Conservation (phyloP, 2,797 vertebrate genomes). For the Tapera naevia region DNA sequence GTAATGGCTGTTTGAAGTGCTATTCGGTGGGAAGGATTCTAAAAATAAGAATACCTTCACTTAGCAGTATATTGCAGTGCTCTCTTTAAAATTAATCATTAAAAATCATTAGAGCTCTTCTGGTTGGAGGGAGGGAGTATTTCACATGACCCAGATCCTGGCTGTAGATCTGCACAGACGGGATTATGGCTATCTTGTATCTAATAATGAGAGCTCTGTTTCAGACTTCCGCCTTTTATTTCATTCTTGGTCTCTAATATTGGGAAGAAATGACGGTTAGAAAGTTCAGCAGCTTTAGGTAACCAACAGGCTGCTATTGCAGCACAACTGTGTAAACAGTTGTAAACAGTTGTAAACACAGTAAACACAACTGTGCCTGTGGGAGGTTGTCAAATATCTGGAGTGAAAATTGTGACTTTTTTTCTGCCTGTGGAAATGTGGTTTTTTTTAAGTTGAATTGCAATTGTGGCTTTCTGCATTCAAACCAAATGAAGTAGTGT, state of each 20-base stretch:
- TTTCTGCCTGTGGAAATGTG: not conserved
- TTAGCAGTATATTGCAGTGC: not conserved
- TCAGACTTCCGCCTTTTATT: not conserved
- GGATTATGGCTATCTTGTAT: not conserved
- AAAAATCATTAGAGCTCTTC: conserved; percentile 31
- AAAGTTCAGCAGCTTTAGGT: not conserved
- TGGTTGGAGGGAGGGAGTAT: not conserved
- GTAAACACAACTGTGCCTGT: not conserved
- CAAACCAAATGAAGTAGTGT: not conserved
- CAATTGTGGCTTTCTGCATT: not conserved
- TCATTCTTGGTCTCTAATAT: not conserved
- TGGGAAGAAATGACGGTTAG: not conserved
- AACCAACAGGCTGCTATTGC: not conserved
- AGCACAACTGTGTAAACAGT: no score
- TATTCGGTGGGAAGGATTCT: not conserved
- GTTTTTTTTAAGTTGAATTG: not conserved
- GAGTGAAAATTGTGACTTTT: not conserved
- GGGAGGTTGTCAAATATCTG: rapidly evolving
- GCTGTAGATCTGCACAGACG: not conserved
- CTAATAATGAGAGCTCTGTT: not conserved
- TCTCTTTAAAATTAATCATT: conserved; percentile 27
- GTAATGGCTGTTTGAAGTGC: conserved; percentile 16
- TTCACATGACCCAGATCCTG: conserved; percentile 33
- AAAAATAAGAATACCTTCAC: not conserved
- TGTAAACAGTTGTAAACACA: no score